phyloP scores from a whole-genome alignment of 2,797 vertebrate species.

The Hemitrygon akajei region DNA sequence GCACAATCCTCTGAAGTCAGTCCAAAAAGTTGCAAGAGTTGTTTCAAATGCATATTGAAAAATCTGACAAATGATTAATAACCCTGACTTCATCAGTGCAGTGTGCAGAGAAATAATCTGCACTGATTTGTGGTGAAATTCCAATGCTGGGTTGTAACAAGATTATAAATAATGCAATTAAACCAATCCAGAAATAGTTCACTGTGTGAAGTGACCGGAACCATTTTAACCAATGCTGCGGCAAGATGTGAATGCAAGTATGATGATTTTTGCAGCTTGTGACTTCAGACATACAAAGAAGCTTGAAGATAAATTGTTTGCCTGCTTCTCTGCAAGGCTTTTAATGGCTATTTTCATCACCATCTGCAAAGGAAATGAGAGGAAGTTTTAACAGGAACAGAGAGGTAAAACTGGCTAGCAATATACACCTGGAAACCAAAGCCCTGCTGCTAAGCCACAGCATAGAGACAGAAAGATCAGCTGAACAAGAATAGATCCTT shows the following conservation, averaged over 20 bases:
- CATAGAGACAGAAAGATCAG: no score
- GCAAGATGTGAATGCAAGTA: not conserved
- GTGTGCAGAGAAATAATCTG: not conserved
- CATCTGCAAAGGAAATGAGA: not conserved
- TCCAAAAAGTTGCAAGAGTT: not conserved
- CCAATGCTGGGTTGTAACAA: not conserved
- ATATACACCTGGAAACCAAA: no score
- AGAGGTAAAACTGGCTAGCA: no score
- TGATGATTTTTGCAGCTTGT: not conserved
- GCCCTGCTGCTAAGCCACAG: no score
- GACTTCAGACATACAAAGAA: not conserved
- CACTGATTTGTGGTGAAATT: not conserved
- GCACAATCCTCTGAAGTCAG: not conserved
- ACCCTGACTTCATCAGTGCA: not conserved
- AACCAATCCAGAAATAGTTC: not conserved
- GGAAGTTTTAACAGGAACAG: not conserved
- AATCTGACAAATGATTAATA: not conserved
- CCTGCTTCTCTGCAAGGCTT: not conserved
- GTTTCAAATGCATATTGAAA: not conserved
- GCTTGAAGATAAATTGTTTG: not conserved
- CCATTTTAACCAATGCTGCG: not conserved
- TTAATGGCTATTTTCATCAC: not conserved
- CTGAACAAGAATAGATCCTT: no score
- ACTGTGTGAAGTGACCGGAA: not conserved
- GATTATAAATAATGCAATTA: not conserved